Evolutionary conservation across 2,113 vertebrate species (phyloP), one percentile per base, ranked within the genome.

Genomic region (Phalacrocorax pelagicus): DNA sequence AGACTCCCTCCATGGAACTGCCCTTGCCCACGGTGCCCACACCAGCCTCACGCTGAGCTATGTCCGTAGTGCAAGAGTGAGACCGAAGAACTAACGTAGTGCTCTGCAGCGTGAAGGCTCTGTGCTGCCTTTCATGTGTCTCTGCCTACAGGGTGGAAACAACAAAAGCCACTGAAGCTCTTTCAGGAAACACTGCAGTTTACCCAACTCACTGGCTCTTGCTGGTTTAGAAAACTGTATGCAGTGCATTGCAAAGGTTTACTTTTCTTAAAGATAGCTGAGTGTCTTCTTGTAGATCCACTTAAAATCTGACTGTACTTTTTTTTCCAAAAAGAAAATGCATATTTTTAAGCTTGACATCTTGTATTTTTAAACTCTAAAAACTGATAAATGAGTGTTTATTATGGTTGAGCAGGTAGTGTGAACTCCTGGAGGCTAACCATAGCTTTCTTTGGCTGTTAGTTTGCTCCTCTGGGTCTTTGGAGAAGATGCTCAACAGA

Each of bases 1-100:
- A 99, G 88, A 52, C 99, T 0, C 98, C 99, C 0, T 92, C 99
- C 44, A 96, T 99, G 97, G 99, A 99, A 62, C 96, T 99, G 90
- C 98, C 99, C 12, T 97, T 99, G 36, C 98, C 99, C 29, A 95
- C 98, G 0, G 98, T 99, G 87, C 96, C 99, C 3, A 98, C 98
- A 0, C 97, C 98, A 0, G 78, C 97, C 34, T 81, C 98, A 3
- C 98, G 97, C 46, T 98, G 97, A 97, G 69, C 84, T 49, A 0
- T 3, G 21, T 3, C 52, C 49, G 59, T 15, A 15, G 15, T 7
- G 40, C 49, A 61, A 5, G 73, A 2, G 51, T 8, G 23, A 23
- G 30, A 32, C 3, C 70, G 22, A 15, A 22, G 24, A 84, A 2
- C 23, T 8, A 16, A 20, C 59, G 26, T 9, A 2, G 7, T 11